phyloP scores from a whole-genome alignment of 1,140 invertebrate species.

The Microplitis demolitor region DNA sequence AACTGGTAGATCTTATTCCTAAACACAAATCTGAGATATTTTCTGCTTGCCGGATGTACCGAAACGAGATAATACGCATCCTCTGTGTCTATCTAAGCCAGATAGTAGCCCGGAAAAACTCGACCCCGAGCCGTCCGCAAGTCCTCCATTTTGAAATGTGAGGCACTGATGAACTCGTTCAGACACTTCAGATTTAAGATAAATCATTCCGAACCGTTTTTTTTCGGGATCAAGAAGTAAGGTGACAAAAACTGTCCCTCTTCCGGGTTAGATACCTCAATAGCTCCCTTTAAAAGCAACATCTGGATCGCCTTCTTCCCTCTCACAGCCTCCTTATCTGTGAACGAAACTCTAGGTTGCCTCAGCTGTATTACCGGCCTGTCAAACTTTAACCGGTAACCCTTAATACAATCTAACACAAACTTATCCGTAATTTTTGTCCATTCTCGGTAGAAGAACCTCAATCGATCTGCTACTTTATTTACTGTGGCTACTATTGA shows the following conservation, averaged over 20 bases:
- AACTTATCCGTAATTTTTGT: slow-evolving; percentile 21
- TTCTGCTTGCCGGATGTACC: slow-evolving; percentile 13
- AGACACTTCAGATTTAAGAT: slow-evolving; percentile 43
- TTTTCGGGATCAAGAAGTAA: slow-evolving; percentile 39
- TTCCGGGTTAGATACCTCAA: neutral
- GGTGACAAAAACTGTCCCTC: slow-evolving; percentile 37
- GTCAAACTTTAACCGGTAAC: slow-evolving; percentile 28
- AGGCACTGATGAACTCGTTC: slow-evolving; percentile 36
- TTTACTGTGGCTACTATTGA: neutral
- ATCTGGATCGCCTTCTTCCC: slow-evolving; percentile 9
- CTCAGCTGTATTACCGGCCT: neutral
- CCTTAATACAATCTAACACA: slow-evolving; percentile 9
- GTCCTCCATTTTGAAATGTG: slow-evolving; percentile 37
- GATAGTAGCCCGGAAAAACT: slow-evolving; percentile 31
- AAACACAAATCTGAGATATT: slow-evolving; percentile 38
- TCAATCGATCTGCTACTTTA: slow-evolving; percentile 10
- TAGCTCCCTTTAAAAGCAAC: slow-evolving; percentile 14
- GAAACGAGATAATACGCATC: slow-evolving; percentile 41
- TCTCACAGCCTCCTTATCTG: neutral
- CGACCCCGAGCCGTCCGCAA: slow-evolving; percentile 18
- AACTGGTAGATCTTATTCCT: slow-evolving; percentile 35
- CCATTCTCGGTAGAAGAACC: slow-evolving; percentile 5
- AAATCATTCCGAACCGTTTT: slow-evolving; percentile 37
- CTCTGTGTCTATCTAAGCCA: slow-evolving; percentile 39
- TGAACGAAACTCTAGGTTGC: neutral